These are phyloP conservation scores for Mormoops blainvillei DNA, from an alignment of 2,113 vertebrate species.

Conservation along the genomic window DNA sequence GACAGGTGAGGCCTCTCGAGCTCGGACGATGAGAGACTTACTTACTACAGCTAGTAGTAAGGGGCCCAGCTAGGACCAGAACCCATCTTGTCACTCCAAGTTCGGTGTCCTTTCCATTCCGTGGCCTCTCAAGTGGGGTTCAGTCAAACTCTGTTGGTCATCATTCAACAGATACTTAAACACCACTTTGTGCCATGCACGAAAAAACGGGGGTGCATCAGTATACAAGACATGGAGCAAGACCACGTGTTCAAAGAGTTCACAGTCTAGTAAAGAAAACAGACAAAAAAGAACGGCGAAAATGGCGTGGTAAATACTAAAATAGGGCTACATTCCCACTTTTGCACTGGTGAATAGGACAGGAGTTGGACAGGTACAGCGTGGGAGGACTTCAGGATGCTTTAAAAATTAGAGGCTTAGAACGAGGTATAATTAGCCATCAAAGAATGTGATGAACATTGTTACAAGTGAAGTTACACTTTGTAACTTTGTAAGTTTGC, in stretches of 20 bases:
- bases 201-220: neutral
- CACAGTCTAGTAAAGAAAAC: neutral
- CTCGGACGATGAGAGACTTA: neutral
- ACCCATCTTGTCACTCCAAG: neutral
- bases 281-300: neutral
- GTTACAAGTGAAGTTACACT: neutral
- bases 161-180: slow-evolving; percentile 10
- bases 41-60: neutral
- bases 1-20: neutral
- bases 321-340: neutral
- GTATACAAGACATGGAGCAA: neutral
- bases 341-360: neutral
- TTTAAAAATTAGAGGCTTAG: neutral
- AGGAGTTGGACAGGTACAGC: neutral
- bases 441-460: neutral
- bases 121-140: neutral
- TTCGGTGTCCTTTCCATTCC: neutral
- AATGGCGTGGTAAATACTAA: neutral
- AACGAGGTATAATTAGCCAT: neutral
- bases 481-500: no score
- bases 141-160: neutral
- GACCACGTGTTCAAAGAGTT: neutral
- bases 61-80: neutral
- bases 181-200: neutral
- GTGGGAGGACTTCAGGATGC: neutral